Base-by-base conservation (phyloP, 2,797 vertebrate genomes). In the Rhadinocentrus ornatus region DNA sequence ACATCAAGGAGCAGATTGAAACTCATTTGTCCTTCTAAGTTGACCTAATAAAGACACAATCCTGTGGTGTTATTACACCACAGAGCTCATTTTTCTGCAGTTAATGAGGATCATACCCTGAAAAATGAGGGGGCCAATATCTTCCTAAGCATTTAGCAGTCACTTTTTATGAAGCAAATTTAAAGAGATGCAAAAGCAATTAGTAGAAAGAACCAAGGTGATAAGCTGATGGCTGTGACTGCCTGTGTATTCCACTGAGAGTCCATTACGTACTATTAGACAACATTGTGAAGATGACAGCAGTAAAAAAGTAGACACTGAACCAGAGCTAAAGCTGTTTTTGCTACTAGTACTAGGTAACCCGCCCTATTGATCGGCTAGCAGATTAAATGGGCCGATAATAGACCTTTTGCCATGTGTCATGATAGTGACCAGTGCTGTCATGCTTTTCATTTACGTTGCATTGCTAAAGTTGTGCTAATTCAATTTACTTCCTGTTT, bases 1-100 rank as follows among this genome's bases (percentile, higher is more conserved):
- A 74, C 75, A 67, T 81, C 34, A 77, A 64, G 81, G 61, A 60
- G 31, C 31, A 73, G 52, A 76, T 18, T 70, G 63, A 37, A 63
- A 32, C 63, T 69, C 48, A 4, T 12, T 61, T 39, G 22, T 55
- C 46, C 70, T 9, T 69, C 52, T 29, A 3, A 35, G 70, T 58
- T 22, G 44, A 63, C 63, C 55, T 52, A 70, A 67, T 53, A 62
- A 72, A 79, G 27, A 69, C 29, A 31, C 5, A 62, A 62, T 35
- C 37, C 39, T 46, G 62, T 46, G 4, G 52, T 69, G 65, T 68
- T 69, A 39, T 20, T 12, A 26, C 29, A 34, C 4, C 6, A 1
- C 6, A 10, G n/a, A 24, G 59, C 27, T 62, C 64, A 26, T 29
- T 22, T 1, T 35, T 60, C 16, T 50, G 15, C n/a, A 26, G 20